A percentile compares a stretch with the other conserved stretches of the same genome.
Conservation (phyloP, 2,113 vertebrate species). For the Sapajus apella region DNA sequence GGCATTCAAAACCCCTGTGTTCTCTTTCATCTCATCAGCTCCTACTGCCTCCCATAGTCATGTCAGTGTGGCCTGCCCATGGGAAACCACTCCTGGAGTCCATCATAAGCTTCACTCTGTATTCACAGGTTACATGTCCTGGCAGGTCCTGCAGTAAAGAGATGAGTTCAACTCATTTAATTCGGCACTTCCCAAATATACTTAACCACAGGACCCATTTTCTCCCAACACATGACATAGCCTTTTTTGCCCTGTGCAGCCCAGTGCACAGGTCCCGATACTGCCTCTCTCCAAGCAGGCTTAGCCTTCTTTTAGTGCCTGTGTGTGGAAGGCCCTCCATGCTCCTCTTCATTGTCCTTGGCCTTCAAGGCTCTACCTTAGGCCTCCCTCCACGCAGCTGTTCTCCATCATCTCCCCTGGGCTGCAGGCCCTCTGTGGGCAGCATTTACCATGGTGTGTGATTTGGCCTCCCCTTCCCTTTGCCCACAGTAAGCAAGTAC, state of each 20-base stretch:
- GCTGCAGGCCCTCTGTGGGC: neutral
- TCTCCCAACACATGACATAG: neutral
- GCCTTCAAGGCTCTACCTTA: neutral
- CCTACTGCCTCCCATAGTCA: neutral
- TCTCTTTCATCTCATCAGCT: neutral
- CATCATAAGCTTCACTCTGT: neutral
- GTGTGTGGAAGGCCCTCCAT: neutral
- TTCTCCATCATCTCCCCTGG: neutral
- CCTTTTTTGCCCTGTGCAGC: neutral
- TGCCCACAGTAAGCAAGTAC: neutral
- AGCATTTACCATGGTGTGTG: too few relatives aligned
- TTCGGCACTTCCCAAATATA: neutral
- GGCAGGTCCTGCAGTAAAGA: neutral
- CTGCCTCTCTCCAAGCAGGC: neutral
- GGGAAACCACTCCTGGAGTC: neutral
- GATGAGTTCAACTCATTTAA: neutral
- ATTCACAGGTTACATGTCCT: neutral
- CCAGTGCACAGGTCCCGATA: accelerated
- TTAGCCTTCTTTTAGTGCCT: neutral
- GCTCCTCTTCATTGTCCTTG: neutral
- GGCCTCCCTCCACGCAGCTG: neutral
- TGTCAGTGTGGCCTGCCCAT: neutral
- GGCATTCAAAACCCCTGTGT: neutral
- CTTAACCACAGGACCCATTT: neutral
- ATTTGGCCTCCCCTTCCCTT: neutral